phyloP scores from a whole-genome alignment of 2,797 vertebrate species.

The Mareca strepera region DNA sequence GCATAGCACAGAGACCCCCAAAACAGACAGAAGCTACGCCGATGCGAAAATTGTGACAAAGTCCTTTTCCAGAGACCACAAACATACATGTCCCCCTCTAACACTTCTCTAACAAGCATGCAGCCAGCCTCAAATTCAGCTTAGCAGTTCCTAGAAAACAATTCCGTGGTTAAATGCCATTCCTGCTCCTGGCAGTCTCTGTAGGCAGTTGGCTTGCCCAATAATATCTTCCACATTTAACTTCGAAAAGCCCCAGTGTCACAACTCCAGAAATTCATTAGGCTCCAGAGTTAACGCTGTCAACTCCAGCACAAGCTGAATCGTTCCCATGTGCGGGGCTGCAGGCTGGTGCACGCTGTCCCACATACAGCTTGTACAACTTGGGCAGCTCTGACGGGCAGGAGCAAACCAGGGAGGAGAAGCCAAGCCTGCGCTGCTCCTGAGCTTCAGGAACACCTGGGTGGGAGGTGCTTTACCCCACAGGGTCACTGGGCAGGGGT shows the following conservation, averaged over 20 bases:
- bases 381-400: background rate
- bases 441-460: accelerated
- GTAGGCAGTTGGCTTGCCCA: background rate
- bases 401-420: background rate
- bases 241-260: background rate
- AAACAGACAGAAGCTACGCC: background rate
- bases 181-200: background rate
- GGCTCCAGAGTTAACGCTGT: accelerated
- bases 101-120: background rate
- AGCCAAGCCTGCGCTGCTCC: background rate
- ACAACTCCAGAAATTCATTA: background rate
- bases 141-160: constrained; percentile 41
- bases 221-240: background rate
- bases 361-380: background rate
- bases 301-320: background rate
- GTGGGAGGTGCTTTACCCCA: background rate
- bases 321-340: background rate
- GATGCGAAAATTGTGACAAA: background rate
- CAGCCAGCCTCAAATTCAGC: background rate
- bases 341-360: accelerated
- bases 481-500: background rate
- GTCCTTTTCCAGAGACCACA: constrained; percentile 10
- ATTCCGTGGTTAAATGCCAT: background rate
- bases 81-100: background rate
- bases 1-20: background rate